Percentiles rank a stretch among this genome's conserved stretches.
Conservation (phyloP, 2,113 vertebrate species). For the Osmerus eperlanus region DNA sequence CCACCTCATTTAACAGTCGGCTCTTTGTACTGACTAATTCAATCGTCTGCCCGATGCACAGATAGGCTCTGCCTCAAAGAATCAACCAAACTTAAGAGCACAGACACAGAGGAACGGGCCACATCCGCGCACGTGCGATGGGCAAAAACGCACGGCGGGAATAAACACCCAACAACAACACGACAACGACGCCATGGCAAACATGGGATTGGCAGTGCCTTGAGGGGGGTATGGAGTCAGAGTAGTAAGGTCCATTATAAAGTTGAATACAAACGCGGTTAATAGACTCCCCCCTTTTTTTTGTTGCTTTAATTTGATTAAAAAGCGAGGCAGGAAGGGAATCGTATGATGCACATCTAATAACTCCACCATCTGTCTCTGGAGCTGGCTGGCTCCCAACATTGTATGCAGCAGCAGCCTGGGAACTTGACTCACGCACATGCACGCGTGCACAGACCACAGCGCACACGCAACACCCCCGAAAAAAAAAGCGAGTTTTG, state of each 20-base stretch:
- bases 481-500: neutral
- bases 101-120: neutral
- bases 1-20: slow-evolving; percentile 74
- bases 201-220: neutral
- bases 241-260: neutral
- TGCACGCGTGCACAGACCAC: no score
- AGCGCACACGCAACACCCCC: no score
- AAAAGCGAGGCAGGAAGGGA: slow-evolving; percentile 88
- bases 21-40: slow-evolving; percentile 21
- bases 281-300: slow-evolving; percentile 42
- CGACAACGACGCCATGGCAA: neutral
- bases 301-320: slow-evolving; percentile 88
- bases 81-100: neutral
- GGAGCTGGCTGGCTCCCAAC: slow-evolving; percentile 82
- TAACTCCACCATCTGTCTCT: slow-evolving; percentile 87
- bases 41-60: neutral
- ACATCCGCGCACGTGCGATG: neutral
- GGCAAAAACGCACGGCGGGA: neutral
- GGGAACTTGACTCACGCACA: slow-evolving; percentile 46
- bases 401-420: slow-evolving; percentile 64
- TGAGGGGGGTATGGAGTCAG: neutral
- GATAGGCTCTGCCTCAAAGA: neutral
- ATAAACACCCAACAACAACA: neutral
- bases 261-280: slow-evolving; percentile 6
- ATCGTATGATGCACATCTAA: slow-evolving; percentile 87